A percentile compares a stretch with the other conserved stretches of the same genome.
These are phyloP conservation scores for Mastomys natalensis DNA, from an alignment of 2,113 vertebrate genomes.

Conservation along the genomic window DNA sequence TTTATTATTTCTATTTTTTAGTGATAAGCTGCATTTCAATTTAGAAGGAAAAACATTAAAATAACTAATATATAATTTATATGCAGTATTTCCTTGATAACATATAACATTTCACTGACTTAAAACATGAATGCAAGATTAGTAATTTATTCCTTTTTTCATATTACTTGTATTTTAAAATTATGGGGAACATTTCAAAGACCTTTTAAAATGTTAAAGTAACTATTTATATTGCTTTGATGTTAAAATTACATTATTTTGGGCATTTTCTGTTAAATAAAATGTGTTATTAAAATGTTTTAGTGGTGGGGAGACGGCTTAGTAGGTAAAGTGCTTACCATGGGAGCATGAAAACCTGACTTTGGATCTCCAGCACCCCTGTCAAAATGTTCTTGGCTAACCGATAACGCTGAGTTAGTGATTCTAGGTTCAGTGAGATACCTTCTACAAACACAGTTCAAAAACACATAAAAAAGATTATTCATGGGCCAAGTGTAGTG, in stretches of 20 bases:
- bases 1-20: conserved; percentile 20
- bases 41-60: conserved; percentile 15
- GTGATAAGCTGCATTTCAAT: not conserved
- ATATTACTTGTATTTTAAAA: conserved; percentile 13
- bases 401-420: not conserved
- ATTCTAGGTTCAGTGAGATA: not conserved
- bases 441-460: not conserved
- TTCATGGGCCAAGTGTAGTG: not conserved
- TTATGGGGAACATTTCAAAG: not conserved
- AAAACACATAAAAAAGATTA: not conserved
- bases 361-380: not conserved
- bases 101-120: not conserved
- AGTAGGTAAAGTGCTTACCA: not conserved
- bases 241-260: not conserved
- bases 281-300: conserved; percentile 11
- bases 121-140: not conserved
- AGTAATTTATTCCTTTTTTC: conserved; percentile 10
- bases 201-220: not conserved
- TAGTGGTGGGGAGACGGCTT: not conserved
- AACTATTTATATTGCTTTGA: not conserved
- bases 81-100: not conserved
- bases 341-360: not conserved
- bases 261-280: conserved; percentile 15
- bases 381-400: not conserved
- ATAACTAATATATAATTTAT: not conserved